Percentiles rank a stretch among this genome's conserved stretches.
Evolutionary conservation across 1,140 invertebrate species (phyloP).

Genomic region (Phenacoccus solenopsis): DNA sequence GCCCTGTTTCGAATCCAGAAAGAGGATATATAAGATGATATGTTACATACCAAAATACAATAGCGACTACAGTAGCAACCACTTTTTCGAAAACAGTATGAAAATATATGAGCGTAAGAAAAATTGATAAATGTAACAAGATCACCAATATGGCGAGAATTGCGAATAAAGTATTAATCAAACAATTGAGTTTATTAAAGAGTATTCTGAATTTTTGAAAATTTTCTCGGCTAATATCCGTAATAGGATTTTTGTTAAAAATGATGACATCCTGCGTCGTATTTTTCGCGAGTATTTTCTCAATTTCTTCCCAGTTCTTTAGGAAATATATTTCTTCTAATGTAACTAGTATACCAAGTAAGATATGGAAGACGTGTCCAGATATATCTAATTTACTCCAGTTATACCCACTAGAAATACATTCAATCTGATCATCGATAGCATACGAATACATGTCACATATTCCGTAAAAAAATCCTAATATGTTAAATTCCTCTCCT

Average conservation of each 20-base stretch:
- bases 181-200: background rate
- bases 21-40: background rate
- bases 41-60: background rate
- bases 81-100: background rate
- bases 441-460: background rate
- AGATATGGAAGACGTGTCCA: background rate
- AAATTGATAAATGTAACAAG: background rate
- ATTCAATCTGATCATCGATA: background rate
- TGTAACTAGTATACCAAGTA: background rate
- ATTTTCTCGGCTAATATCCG: background rate
- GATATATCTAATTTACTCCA: background rate
- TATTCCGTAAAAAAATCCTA: background rate
- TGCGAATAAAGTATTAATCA: background rate
- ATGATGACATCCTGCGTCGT: background rate
- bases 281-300: background rate
- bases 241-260: background rate
- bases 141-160: background rate
- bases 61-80: background rate
- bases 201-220: background rate
- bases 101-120: background rate
- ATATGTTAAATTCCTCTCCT: background rate
- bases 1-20: background rate
- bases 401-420: background rate
- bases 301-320: background rate
- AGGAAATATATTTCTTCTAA: background rate